Evolutionary conservation across 2,113 vertebrate species (phyloP).

Genomic region (Semicossyphus pulcher): DNA sequence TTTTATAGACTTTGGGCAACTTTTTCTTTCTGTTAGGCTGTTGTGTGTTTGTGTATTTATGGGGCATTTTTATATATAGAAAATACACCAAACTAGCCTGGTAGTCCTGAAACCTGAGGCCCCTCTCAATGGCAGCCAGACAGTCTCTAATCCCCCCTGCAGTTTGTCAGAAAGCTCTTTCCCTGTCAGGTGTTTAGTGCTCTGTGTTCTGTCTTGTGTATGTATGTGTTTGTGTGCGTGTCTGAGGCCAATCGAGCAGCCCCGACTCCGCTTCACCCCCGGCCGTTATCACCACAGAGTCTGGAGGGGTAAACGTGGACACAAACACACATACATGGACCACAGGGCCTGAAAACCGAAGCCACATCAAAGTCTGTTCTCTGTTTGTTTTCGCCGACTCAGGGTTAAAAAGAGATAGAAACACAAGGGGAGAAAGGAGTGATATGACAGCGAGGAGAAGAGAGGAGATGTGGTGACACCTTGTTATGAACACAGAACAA

Average conservation of each 20-base stretch:
- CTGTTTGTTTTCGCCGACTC: slow-evolving; percentile 51
- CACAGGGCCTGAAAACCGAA: slow-evolving; percentile 51
- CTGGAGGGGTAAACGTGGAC: slow-evolving; percentile 42
- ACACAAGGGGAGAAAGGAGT: not conserved
- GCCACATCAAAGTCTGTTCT: slow-evolving; percentile 60
- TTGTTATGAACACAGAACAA: slow-evolving; percentile 34
- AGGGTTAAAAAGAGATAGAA: slow-evolving; percentile 9
- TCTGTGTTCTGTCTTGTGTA: slow-evolving; percentile 35
- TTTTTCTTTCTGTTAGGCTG: not conserved
- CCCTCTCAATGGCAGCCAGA: slow-evolving; percentile 9
- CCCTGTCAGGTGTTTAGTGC: slow-evolving; percentile 49
- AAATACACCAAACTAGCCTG: slow-evolving; percentile 12
- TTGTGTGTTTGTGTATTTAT: not conserved
- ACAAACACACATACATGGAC: slow-evolving; percentile 34
- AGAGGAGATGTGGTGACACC: slow-evolving; percentile 25
- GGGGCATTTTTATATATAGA: slow-evolving; percentile 15
- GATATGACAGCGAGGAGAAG: slow-evolving; percentile 13
- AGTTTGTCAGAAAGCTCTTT: slow-evolving; percentile 48
- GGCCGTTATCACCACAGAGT: slow-evolving; percentile 38
- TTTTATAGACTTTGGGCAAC: not conserved
- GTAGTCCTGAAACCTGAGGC: slow-evolving; percentile 16
- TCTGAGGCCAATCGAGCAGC: slow-evolving; percentile 7
- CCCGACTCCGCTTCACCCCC: slow-evolving; percentile 19
- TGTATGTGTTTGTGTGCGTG: not conserved
- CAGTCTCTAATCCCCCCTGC: slow-evolving; percentile 38